Base-by-base conservation (phyloP, 37 sponge, comb jelly and placozoan genomes). In the Theonella swinhoei region DNA sequence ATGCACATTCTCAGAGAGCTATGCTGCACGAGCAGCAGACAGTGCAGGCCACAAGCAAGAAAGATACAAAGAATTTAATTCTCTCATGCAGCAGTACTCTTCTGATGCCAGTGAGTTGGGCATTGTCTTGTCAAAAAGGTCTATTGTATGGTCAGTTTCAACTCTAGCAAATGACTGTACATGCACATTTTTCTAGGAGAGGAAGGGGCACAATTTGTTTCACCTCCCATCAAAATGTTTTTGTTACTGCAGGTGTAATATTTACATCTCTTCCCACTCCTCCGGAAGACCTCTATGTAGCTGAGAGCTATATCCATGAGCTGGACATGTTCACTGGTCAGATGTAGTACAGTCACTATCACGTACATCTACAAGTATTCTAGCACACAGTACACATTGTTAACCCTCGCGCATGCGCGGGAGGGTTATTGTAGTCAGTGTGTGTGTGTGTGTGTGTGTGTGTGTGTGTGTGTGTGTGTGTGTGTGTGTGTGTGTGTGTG, bases 191-290 rank as follows among this genome's bases (percentile, higher is more conserved):
- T 14, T 47, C 54, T 47, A 47, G 11, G 54, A 14, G 14, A 47
- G 7, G 7, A 47, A 47, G 7, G 54, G 54, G 11, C 14, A 47
- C 14, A 17, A 47, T 47, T 47, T 7, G 7, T 47, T 47, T 47
- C 54, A 14, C 14, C 54, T 47, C 54, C 14, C 11, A 47, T 47
- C 54, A 47, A 7, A 17, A 47, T 47, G n/a, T n/a, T n/a, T n/a
- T n/a, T n/a, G n/a, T n/a, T n/a, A n/a, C 54, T 47, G 54, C 14
- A 78, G 79, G 74, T 79, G 89, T 93, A 3, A 43, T 89, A 0
- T 89, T 93, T 59, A 86, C 89, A 23, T 59, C 94, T 24, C 86
- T 93, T 1, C 94, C 94, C 14, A 62, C 83, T 1, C 24, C 76
- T 0, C 82, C 88, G 7, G 26, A 58, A 17, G 78, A 84, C 40